Base-by-base conservation (phyloP, 2,797 vertebrate species). In the Muscicapa striata region DNA sequence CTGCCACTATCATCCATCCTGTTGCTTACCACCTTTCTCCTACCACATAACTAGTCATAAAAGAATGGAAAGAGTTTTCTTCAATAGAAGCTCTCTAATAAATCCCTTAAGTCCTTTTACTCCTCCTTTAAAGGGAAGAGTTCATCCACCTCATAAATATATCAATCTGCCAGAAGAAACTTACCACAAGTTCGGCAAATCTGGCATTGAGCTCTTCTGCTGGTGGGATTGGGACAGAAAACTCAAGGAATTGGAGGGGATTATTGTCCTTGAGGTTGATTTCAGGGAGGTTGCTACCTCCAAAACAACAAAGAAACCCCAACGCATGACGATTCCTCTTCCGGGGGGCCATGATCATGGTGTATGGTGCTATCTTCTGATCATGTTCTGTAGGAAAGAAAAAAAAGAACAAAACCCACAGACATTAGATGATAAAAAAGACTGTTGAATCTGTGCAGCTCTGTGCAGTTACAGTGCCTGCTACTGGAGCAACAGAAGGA, bases 131-230 rank as follows among this genome's bases (percentile, higher is more conserved):
- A 88, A 58, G 16, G 21, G 18, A 80, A 17, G 11, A 69, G 30
- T 52, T 83, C 30, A 82, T 40, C 16, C 34, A 77, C 5, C 17
- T 20, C 15, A 23, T 46, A 76, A 82, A 75, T n/a, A 61, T 7
- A 85, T 30, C 49, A 55, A 9, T 58, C 15, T 57, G 36, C 16
- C 38, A 61, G 23, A 10, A 88, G 70, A 87, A 87, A 99, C 99
- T 99, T 96, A 99, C 99, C 99, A 99, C 99, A 89, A 99, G 98
- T 96, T 99, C 99, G 0, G 99, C 99, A 49, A 99, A 99, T 54
- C 99, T 98, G 36, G 99, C 98, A 29, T 99, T 98, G 84, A 99
- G 98, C 93, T 99, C 99, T 66, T 99, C 99, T 2, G 98, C 97
- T 10, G 98, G 98, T 3, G 99, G 99, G 94, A 99, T 99, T 73